Percentiles rank a stretch among this genome's conserved stretches.
Conservation (phyloP, 2,113 vertebrate species). For the Myocastor coypus region DNA sequence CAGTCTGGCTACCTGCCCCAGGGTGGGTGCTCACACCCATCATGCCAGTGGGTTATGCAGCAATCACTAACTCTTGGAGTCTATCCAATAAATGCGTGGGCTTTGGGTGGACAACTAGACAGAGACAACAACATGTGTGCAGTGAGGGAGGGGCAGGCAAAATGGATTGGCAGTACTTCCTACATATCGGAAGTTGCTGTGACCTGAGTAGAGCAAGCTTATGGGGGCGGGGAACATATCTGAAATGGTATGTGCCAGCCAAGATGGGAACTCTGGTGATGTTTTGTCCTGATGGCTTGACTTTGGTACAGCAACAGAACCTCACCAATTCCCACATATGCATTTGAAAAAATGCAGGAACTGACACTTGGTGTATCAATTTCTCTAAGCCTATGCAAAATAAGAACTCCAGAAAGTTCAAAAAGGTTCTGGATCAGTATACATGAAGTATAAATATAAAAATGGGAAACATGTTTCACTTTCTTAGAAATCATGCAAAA, state of each 20-base stretch:
- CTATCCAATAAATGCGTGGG: too few species aligned
- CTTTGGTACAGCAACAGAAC: background rate
- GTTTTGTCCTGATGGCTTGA: background rate
- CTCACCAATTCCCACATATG: background rate
- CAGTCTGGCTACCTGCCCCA: too few species aligned
- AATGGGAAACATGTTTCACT: background rate
- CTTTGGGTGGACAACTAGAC: too few species aligned
- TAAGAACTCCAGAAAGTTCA: background rate
- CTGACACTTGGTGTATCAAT: background rate
- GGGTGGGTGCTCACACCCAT: too few species aligned
- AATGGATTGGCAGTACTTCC: background rate
- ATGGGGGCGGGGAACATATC: accelerated
- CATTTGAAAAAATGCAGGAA: background rate
- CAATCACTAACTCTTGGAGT: too few species aligned
- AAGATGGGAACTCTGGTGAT: accelerated
- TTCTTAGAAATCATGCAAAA: conserved; percentile 13
- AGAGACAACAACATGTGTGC: background rate
- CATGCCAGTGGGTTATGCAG: too few species aligned
- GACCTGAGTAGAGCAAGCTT: background rate
- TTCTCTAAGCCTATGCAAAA: background rate
- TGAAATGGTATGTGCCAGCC: background rate
- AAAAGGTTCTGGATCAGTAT: background rate
- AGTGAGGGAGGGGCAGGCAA: accelerated
- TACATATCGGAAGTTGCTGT: background rate
- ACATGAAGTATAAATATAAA: background rate